Base-by-base conservation (phyloP, 2,888 invertebrate species). In the Dendrolimus houi region DNA sequence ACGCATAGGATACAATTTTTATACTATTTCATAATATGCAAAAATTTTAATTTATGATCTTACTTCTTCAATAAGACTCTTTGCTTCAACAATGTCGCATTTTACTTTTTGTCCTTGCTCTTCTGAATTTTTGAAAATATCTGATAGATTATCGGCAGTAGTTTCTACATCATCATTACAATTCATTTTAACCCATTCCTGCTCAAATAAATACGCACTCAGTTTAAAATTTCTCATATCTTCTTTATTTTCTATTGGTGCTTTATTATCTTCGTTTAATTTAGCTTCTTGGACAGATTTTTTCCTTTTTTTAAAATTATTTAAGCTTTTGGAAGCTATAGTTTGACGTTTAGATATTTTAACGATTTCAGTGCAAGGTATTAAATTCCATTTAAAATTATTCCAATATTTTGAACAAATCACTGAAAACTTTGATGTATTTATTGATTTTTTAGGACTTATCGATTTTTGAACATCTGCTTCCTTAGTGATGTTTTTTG, bases 231-330 rank as follows among this genome's bases (percentile, higher is more conserved):
- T 74, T 59, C 75, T 70, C 7, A 68, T 63, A n/a, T 64, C 64
- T 57, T 71, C 70, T 14, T 62, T 65, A 10, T 70, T 69, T 41
- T 65, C 68, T 17, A 41, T 68, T 14, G 6, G 57, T 54, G 53
- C 55, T 14, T 41, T 41, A 9, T 57, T 56, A 7, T 52, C 59
- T 40, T 56, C 56, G 17, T 57, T 55, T 1, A 52, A 10, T 13
- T 56, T 56, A 9, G 57, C 8, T 1, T 54, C n/a, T 53, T 52
- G 42, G 57, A 55, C 59, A 14, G 58, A 54, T 59, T 81, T 83
- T 71, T 79, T 83, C 57, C 75, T 79, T 7, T 74, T 70, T 63
- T 82, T 85, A 56, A 76, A 73, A 58, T 79, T 75, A 42, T 64
- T 69, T 40, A 67, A 72, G 42, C 68, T 68, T 54, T 66, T 64